phyloP scores from a whole-genome alignment of 2,113 vertebrate genomes.

The Helogale parvula region DNA sequence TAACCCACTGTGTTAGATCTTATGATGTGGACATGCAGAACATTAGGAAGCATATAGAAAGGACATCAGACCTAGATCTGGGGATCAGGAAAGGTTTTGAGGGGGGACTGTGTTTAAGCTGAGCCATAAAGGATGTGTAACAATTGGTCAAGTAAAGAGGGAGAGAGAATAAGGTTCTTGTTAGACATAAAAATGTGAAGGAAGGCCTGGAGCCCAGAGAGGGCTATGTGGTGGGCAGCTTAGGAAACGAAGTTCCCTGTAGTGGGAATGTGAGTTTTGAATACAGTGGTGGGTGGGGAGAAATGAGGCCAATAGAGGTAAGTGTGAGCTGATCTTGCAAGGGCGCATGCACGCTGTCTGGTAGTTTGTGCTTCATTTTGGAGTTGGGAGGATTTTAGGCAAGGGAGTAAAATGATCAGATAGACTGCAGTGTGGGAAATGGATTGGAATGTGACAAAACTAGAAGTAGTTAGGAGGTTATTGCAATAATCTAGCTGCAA shows the following conservation, averaged over 20 bases:
- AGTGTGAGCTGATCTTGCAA: neutral
- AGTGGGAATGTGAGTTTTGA: fast-evolving
- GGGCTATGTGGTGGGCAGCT: neutral
- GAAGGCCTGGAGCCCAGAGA: neutral
- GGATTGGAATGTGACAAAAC: neutral
- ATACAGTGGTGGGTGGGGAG: neutral
- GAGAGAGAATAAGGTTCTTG: neutral
- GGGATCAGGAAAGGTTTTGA: neutral
- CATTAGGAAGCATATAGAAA: neutral
- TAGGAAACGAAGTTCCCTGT: neutral
- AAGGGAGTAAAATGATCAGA: neutral
- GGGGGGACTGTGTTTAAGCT: neutral
- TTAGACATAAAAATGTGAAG: neutral
- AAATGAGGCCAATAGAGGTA: neutral
- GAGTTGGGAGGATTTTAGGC: neutral
- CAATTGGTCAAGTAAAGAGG: neutral
- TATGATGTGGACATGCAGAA: neutral
- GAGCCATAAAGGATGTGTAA: neutral
- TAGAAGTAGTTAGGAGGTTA: neutral
- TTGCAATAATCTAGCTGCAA: neutral
- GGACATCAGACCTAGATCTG: neutral
- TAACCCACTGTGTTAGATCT: neutral
- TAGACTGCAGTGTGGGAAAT: neutral
- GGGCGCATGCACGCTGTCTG: fast-evolving
- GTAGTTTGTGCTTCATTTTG: neutral